Base-by-base conservation (phyloP, 2,888 invertebrate species). In the Caenorhabditis plicata region DNA sequence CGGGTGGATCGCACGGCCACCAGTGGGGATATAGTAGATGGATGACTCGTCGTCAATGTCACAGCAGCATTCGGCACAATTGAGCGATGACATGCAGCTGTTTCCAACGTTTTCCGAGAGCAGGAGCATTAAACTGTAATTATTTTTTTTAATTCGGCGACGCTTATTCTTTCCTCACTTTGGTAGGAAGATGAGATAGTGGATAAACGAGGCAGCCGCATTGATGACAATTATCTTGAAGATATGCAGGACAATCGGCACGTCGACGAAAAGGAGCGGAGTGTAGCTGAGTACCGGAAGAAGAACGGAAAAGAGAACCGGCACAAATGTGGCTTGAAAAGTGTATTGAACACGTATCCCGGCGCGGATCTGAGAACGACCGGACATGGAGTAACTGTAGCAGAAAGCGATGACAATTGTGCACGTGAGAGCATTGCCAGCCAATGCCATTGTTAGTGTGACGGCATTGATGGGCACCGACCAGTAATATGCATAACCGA, bases 391-490 rank as follows among this genome's bases (percentile, higher is more conserved):
- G 51, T 77, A 80, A 26, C 68, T 65, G 58, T 77, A 77, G 48
- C 75, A 71, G 63, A 79, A 79, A 25, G 72, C 58, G 38, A 79
- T 60, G 2, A 69, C 66, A 25, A 74, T 61, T 15, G 68, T 68
- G 26, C 68, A 68, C 4, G 74, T 71, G 41, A 77, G 67, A 1
- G 73, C 61, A 42, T 75, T 75, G 61, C 68, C 71, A 23, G 67
- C 62, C 4, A 78, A 42, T 11, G 71, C 64, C 44, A 70, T 70
- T 4, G 69, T 72, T 11, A 75, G 40, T 15, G 79, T 78, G 41
- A 77, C 43, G n/a, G 73, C 57, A 46, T 81, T 79, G 46, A 77
- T 49, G 7, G 78, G 75, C 3, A 80, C 74, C 1, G 49, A 54
- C 73, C 70, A 71, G 32, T 64, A 55, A 25, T 63, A 64, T 4